Evolutionary conservation across 2,888 invertebrate species (phyloP).

Genomic region (Pasiphila rectangulata): DNA sequence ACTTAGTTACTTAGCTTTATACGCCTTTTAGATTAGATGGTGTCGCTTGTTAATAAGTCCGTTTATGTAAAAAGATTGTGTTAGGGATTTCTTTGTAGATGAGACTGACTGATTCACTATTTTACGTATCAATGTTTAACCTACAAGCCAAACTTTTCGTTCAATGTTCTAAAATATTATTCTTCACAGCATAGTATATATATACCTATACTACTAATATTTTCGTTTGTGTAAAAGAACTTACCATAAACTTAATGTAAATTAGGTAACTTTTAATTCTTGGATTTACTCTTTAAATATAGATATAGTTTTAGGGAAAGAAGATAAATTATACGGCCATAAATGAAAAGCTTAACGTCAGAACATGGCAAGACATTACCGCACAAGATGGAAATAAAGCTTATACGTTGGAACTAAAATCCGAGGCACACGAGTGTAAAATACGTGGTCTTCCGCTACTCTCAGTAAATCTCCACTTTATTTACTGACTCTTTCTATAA

Average conservation of each 20-base stretch:
- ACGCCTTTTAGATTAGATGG: slow-evolving; percentile 37
- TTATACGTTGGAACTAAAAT: slow-evolving; percentile 45
- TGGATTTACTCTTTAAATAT: too few species aligned
- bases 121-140: too few species aligned
- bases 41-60: slow-evolving; percentile 18
- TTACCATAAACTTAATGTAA: too few species aligned
- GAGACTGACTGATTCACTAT: not conserved
- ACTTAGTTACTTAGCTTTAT: slow-evolving; percentile 36
- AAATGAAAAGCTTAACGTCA: slow-evolving; percentile 14
- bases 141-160: too few species aligned
- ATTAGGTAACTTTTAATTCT: too few species aligned
- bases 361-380: slow-evolving; percentile 12
- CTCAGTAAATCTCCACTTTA: slow-evolving; percentile 55
- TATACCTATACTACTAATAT: too few species aligned
- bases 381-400: slow-evolving; percentile 36
- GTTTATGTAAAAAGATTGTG: slow-evolving; percentile 8
- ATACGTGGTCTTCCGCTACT: slow-evolving; percentile 44
- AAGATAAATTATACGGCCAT: slow-evolving; percentile 15
- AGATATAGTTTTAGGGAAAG: too few species aligned
- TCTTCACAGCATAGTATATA: too few species aligned
- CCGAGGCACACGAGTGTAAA: slow-evolving; percentile 46
- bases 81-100: not conserved
- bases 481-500: slow-evolving; percentile 45
- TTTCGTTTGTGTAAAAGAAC: too few species aligned
- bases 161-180: too few species aligned